phyloP scores from a whole-genome alignment of 2,888 invertebrate genomes.

The Lasioglossum pauxillum region DNA sequence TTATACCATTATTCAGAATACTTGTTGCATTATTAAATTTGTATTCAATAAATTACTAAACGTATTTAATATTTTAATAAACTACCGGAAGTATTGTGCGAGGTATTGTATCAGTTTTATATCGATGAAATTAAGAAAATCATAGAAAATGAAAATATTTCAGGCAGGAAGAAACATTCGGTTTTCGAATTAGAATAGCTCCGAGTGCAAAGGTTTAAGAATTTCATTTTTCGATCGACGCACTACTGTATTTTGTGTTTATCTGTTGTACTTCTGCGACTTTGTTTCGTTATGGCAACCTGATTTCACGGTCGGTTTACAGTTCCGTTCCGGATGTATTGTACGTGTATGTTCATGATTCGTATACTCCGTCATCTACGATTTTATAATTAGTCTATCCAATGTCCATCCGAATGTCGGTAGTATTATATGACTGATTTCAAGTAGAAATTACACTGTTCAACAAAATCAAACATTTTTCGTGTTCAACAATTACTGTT shows the following conservation, averaged over 20 bases:
- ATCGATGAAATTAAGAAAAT: no score
- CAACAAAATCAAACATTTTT: no score
- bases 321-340: constrained; percentile 81
- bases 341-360: constrained; percentile 69
- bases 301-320: constrained; percentile 83
- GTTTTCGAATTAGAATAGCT: no score
- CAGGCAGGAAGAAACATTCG: no score
- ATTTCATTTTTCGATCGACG: constrained; percentile 1
- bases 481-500: no score
- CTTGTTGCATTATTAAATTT: no score
- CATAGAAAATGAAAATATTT: no score
- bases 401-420: neutral
- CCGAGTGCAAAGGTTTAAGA: neutral
- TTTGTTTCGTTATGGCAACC: constrained; percentile 75
- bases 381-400: constrained; percentile 41
- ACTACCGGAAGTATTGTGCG: no score
- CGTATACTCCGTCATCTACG: constrained; percentile 43
- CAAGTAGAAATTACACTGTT: neutral
- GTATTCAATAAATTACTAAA: no score
- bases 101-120: no score
- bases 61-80: no score
- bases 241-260: neutral
- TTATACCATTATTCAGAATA: no score
- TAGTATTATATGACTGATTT: neutral
- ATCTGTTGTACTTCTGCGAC: neutral